phyloP scores from a whole-genome alignment of 2,888 invertebrate species.

The Drosophila pullipes region DNA sequence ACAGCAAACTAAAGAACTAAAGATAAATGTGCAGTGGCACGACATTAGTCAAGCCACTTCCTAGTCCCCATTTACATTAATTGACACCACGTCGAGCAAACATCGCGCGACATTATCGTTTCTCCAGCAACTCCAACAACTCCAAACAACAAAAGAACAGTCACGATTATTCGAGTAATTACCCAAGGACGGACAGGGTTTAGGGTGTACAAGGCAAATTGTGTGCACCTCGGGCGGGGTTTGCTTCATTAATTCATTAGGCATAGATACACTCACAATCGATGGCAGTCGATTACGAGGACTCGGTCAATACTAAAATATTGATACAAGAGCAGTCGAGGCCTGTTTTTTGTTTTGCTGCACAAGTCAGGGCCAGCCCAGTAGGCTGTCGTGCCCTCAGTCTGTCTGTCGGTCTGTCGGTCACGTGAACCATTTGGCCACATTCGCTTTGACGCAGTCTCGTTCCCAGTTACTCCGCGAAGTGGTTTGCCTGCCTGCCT shows the following conservation, averaged over 20 bases:
- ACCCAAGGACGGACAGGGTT: slow-evolving; percentile 7
- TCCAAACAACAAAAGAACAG: slow-evolving; percentile 10
- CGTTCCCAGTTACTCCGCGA: slow-evolving; percentile 56
- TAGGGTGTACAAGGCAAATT: slow-evolving; percentile 1
- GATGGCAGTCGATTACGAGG: slow-evolving; percentile 71
- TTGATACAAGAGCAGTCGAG: slow-evolving; percentile 25
- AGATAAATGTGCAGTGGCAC: slow-evolving; percentile 57
- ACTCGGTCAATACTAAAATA: slow-evolving; percentile 75
- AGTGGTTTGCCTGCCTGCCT: no score
- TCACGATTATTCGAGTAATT: slow-evolving; percentile 50
- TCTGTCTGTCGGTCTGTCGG: neutral
- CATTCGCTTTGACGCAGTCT: slow-evolving; percentile 43
- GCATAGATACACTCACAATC: slow-evolving; percentile 53
- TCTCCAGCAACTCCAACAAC: slow-evolving; percentile 7
- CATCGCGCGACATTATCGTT: slow-evolving; percentile 25
- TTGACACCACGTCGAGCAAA: slow-evolving; percentile 63
- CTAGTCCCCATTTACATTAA: slow-evolving; percentile 49
- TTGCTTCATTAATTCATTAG: slow-evolving; percentile 65
- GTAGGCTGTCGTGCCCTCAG: neutral
- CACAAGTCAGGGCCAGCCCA: slow-evolving; percentile 32
- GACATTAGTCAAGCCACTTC: slow-evolving; percentile 45
- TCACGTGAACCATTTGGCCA: slow-evolving; percentile 59
- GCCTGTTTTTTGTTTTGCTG: neutral
- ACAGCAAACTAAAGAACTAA: neutral
- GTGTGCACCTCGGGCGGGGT: neutral